Percentiles rank a stretch among this genome's conserved stretches.
Evolutionary conservation across 2,888 invertebrate species (phyloP).

Genomic region (Drosophila robusta): DNA sequence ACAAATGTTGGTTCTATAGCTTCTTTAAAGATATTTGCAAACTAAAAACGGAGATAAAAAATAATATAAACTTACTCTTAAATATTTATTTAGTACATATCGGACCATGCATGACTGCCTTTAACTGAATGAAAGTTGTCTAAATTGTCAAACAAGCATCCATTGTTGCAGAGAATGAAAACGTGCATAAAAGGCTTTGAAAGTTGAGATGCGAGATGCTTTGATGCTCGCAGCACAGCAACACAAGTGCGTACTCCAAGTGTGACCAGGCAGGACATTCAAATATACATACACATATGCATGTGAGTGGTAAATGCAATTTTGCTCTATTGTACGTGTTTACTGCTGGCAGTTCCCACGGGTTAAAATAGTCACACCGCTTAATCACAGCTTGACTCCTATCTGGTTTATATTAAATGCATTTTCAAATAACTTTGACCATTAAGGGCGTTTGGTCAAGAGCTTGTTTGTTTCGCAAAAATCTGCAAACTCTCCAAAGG

Average conservation of each 20-base stretch:
- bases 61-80: too few relatives aligned
- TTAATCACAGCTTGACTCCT: background rate
- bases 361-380: background rate
- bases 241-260: too few relatives aligned
- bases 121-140: background rate
- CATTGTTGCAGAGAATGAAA: background rate
- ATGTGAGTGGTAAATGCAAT: background rate
- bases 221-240: background rate
- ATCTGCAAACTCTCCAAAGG: background rate
- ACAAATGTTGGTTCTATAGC: too few relatives aligned
- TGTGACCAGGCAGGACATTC: too few relatives aligned
- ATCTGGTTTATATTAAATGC: background rate
- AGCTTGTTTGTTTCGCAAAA: background rate
- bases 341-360: background rate
- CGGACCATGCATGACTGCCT: too few relatives aligned
- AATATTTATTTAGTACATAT: too few relatives aligned
- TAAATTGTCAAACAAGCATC: background rate
- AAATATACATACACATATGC: background rate
- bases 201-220: background rate
- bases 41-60: too few relatives aligned
- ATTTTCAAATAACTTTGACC: background rate
- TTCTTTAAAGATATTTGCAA: too few relatives aligned
- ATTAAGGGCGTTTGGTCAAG: background rate
- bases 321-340: background rate
- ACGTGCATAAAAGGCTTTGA: background rate